A percentile compares a stretch with the other conserved stretches of the same genome.
Conservation (phyloP, 2,113 vertebrate species). For the Colius striatus region DNA sequence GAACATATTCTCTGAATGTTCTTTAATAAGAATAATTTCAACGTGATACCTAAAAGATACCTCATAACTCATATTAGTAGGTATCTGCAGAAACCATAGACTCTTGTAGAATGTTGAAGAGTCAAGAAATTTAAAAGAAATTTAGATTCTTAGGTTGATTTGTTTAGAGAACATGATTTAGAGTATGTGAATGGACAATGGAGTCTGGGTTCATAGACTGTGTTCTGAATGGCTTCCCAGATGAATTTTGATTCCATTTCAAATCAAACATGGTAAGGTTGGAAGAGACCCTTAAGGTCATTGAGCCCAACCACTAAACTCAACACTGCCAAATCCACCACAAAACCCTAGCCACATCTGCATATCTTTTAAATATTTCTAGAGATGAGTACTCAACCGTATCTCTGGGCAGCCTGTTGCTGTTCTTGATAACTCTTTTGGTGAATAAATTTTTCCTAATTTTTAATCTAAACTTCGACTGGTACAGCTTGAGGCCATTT, state of each 20-base stretch:
- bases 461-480: not conserved
- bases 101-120: not conserved
- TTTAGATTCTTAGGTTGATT: not conserved
- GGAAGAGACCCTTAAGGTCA: not conserved
- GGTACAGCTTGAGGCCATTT: not conserved
- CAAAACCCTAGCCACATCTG: not conserved
- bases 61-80: not conserved
- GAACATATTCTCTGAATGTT: not conserved
- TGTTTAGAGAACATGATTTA: not conserved
- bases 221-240: not conserved
- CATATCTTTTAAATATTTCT: fast-evolving
- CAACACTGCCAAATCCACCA: not conserved
- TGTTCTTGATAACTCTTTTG: not conserved
- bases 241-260: not conserved
- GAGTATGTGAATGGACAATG: not conserved
- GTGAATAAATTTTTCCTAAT: not conserved
- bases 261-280: not conserved
- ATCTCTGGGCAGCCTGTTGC: not conserved
- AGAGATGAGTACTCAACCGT: not conserved
- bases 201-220: not conserved
- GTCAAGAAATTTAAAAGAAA: not conserved
- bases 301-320: fast-evolving
- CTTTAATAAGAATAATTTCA: not conserved
- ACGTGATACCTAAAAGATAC: not conserved
- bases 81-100: not conserved